These are phyloP conservation scores for Pachyuromys duprasi DNA, from an alignment of 2,797 vertebrate species.

Conservation along the genomic window DNA sequence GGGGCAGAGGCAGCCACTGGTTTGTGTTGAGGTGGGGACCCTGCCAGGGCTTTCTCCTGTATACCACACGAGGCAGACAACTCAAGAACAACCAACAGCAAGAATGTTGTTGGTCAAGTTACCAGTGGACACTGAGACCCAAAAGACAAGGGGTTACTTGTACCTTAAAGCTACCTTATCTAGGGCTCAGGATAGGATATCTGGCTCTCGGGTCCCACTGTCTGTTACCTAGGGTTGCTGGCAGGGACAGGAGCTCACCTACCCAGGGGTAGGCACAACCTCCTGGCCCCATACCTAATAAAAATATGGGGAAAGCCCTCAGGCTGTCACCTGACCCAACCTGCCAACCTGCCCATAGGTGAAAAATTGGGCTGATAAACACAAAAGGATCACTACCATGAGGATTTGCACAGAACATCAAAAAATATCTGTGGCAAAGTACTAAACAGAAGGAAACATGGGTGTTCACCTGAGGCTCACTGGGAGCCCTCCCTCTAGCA, in stretches of 20 bases:
- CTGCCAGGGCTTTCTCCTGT: neutral
- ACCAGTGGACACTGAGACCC: neutral
- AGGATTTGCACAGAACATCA: neutral
- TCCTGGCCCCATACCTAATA: too few relatives aligned
- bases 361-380: neutral
- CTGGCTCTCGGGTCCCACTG: neutral
- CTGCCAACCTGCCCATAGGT: fast-evolving
- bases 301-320: neutral
- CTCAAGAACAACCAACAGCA: too few relatives aligned
- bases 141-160: neutral
- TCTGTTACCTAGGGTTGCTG: neutral
- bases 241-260: fast-evolving
- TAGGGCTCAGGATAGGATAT: neutral
- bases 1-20: neutral
- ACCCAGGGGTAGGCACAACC: neutral
- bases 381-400: neutral
- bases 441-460: fast-evolving
- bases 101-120: neutral
- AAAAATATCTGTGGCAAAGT: neutral
- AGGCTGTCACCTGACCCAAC: fast-evolving
- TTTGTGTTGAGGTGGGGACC: too few relatives aligned
- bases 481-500: neutral
- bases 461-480: too few relatives aligned
- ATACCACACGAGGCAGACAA: fast-evolving
- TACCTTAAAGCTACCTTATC: fast-evolving